Percentiles rank a stretch among this genome's conserved stretches.
phyloP scores from a whole-genome alignment of 2,888 invertebrate species.

The Leptinotarsa haldemani region DNA sequence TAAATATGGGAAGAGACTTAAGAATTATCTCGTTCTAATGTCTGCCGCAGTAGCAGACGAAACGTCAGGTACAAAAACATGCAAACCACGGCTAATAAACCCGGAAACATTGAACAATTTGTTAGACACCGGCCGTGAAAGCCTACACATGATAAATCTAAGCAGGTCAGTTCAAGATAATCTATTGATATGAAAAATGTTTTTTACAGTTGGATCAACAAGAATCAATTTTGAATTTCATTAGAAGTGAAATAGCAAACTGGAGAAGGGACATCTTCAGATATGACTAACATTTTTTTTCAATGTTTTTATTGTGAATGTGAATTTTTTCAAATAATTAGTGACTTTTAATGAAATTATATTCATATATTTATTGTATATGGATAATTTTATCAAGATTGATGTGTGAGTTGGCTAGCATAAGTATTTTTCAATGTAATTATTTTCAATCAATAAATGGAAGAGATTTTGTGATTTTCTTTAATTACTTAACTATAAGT shows the following conservation, averaged over 20 bases:
- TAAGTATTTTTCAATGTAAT: not conserved
- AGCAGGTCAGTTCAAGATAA: no score
- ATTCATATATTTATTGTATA: not conserved
- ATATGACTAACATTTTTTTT: not conserved
- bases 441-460: not conserved
- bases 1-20: no score
- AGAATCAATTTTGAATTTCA: not conserved
- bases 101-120: no score
- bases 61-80: no score
- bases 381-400: not conserved
- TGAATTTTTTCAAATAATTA: not conserved
- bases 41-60: no score
- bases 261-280: not conserved
- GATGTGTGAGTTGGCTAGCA: not conserved
- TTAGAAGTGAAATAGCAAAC: not conserved
- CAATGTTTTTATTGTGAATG: not conserved
- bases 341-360: not conserved
- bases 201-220: not conserved
- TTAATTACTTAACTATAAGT: not conserved
- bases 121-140: no score
- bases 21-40: no score
- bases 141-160: no score
- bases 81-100: no score
- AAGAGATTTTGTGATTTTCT: not conserved
- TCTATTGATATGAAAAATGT: not conserved